Evolutionary conservation across 2,888 invertebrate species (phyloP).

Genomic region (Lepidochrysops patricia): DNA sequence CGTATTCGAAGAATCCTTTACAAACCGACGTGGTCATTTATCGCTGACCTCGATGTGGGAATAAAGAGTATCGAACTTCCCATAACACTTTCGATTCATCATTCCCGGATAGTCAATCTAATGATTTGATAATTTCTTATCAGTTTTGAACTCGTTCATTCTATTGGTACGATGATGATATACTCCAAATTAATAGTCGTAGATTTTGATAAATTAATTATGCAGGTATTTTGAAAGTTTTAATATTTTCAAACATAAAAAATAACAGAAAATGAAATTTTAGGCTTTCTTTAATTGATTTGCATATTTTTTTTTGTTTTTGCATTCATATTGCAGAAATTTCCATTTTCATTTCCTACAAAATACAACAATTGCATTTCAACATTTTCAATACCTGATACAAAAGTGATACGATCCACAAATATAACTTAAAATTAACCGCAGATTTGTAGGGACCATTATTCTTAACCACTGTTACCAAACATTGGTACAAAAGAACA

Average conservation of each 20-base stretch:
- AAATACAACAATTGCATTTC: not conserved
- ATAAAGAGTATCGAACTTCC: not conserved
- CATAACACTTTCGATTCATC: conserved; percentile 7
- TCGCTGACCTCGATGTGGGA: conserved; percentile 3
- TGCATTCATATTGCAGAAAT: too few relatives aligned
- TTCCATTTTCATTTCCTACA: not conserved
- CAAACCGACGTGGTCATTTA: conserved; percentile 10
- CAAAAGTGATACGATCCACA: not conserved
- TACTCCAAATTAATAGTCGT: too few relatives aligned
- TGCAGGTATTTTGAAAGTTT: too few relatives aligned
- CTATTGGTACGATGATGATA: too few relatives aligned
- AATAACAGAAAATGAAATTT: too few relatives aligned
- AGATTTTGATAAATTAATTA: too few relatives aligned
- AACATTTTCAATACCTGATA: not conserved
- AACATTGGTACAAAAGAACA: conserved; percentile 46
- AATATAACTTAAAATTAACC: not conserved
- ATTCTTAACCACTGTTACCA: conserved; percentile 29
- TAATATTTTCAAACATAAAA: too few relatives aligned
- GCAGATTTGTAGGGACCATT: not conserved
- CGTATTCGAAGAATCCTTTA: conserved; percentile 8
- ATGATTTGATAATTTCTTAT: not conserved
- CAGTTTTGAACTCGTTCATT: too few relatives aligned
- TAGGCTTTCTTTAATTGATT: too few relatives aligned
- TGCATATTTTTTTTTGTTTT: too few relatives aligned
- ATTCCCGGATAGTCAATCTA: not conserved